Evolutionary conservation across 2,113 vertebrate species (phyloP), one percentile per base, ranked within the genome.

Genomic region (Arothron firmamentum): DNA sequence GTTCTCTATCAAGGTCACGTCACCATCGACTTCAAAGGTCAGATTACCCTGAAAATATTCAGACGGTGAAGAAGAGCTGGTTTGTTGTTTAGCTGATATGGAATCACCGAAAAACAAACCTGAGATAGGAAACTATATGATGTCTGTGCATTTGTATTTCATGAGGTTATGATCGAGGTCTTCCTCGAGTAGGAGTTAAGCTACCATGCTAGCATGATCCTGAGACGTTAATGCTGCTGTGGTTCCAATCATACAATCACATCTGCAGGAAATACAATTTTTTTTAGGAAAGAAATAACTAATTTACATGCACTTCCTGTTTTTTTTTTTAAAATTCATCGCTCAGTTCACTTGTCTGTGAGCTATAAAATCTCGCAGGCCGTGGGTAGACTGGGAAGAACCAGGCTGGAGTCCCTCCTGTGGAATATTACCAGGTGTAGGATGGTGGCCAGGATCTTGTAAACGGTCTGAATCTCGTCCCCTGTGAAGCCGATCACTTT

Each of bases 401-500:
- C 15, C 2, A 13, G 45, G 6, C 45, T 17, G 45, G n/a, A 47
- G 45, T 47, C 8, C 5, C 45, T 47, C 38, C 65, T 11, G 64
- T 46, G 0, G 6, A 31, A 42, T 66, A 82, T 90, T 81, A 99
- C 97, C 95, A 98, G 88, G 85, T 98, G 95, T 6, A 99, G 93
- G 74, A 98, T 98, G 66, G 91, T 83, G 67, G 96, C 94, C 89
- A 96, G 82, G 42, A 98, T 96, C 87, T 92, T 98, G 90, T 97
- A 98, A 38, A 92, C 94, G 0, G 96, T 98, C 86, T 96, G 95
- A 80, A 97, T 82, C 89, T 99, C 96, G 19, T 98, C 96, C 4
- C 86, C 89, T 42, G 93, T 95, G 90, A 99, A 99, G 48, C 97
- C 97, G 42, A 97, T 96, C 67, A 99, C 94, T 78, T 94, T 98